Evolutionary conservation across 2,888 invertebrate genomes (phyloP), one percentile per base, ranked within the genome.

Genomic region (Oasisia sp.): DNA sequence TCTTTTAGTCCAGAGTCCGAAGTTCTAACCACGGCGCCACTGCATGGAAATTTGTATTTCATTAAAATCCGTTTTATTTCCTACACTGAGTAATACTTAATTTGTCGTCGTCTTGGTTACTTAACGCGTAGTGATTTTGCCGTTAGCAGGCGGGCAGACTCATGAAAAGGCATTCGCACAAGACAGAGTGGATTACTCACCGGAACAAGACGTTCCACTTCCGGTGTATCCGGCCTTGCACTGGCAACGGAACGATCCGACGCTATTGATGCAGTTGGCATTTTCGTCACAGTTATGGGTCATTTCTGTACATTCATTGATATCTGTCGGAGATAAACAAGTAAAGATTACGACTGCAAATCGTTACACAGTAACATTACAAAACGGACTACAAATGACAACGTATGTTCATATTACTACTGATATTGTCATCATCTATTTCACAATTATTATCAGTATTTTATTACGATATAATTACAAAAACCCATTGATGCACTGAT

Each of bases 161-260:
- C 74, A 74, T 7, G 19, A 74, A 74, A 74, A 74, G 74, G 0
- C 74, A 50, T 50, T 50, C 74, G 7, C 27, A 7, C 19, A 7
- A 19, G 74, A n/a, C 7, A 27, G n/a, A 74, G n/a, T 27, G 74
- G 27, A 74, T 5, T 74, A 44, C n/a, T 91, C 58, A 91, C 92
- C 91, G 45, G 32, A 32, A 89, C 91, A 91, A 32, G 89, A 32
- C 1, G 44, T 38, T 12, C 92, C 93, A 50, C 90, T 89, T 50
- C 93, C 93, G 32, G 56, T 45, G 91, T 94, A 93, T n/a, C 93
- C 93, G 9, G 89, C 14, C 32, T 91, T 89, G 89, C 93, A 93
- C 4, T 32, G 89, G 91, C 93, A 93, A 19, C 19, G 89, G 89
- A 91, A 93, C n/a, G 92, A 91, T 32, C 93, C 93, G 14, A 92